These are phyloP conservation scores for Amphiprion clarkii DNA, from an alignment of 2,797 vertebrate species.

Conservation along the genomic window DNA sequence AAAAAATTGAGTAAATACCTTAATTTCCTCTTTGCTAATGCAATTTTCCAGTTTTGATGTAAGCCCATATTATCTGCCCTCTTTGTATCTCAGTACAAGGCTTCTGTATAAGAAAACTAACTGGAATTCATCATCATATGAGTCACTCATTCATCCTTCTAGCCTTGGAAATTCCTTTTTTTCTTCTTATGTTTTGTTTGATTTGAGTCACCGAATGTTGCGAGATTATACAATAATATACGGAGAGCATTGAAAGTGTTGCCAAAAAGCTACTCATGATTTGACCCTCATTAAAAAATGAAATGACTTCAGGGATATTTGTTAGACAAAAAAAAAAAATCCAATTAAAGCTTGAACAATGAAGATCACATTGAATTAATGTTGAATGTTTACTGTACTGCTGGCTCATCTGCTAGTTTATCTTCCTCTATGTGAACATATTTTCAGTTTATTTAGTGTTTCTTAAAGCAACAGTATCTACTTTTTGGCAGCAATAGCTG, in stretches of 20 bases:
- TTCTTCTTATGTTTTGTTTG: not conserved
- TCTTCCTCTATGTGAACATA: not conserved
- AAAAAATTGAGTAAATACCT: not conserved
- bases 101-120: not conserved
- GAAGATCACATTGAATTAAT: not conserved
- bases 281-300: not conserved
- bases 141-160: not conserved
- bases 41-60: not conserved
- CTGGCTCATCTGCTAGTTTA: not conserved
- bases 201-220: not conserved
- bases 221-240: not conserved
- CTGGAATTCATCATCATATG: not conserved
- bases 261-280: not conserved
- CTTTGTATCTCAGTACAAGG: too few relatives aligned
- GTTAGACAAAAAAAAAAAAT: not conserved
- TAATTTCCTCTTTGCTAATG: not conserved
- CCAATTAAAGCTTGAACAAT: not conserved
- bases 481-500: not conserved
- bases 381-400: not conserved
- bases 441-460: not conserved
- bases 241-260: not conserved
- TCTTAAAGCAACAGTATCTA: not conserved
- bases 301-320: not conserved
- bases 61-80: not conserved
- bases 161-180: not conserved